Evolutionary conservation across 2,888 invertebrate genomes (phyloP).

Genomic region (Ormyrus rosae): DNA sequence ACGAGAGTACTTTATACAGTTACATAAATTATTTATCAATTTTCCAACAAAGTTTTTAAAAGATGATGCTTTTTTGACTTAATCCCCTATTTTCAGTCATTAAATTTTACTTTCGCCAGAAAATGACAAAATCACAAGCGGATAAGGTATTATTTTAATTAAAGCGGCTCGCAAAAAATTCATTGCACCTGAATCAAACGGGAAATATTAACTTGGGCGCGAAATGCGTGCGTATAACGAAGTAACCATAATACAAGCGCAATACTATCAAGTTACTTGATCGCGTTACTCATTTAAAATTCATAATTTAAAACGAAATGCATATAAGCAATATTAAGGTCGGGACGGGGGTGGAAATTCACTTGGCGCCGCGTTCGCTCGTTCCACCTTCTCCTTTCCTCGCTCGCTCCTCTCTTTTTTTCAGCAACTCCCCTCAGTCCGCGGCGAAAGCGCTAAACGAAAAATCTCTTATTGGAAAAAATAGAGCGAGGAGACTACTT

Average conservation of each 20-base stretch:
- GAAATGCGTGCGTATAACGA: not conserved
- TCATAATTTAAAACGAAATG: constrained; percentile 43
- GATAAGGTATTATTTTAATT: too few relatives aligned
- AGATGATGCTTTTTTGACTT: not conserved
- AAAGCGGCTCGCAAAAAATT: not conserved
- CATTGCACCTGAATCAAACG: not conserved
- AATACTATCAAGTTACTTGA: constrained; percentile 14
- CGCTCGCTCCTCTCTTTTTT: not conserved
- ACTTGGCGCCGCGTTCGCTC: not conserved
- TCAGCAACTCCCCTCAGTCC: not conserved
- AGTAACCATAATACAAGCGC: not conserved
- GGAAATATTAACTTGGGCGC: constrained; percentile 9
- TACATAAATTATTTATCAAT: too few relatives aligned
- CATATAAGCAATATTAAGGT: constrained; percentile 35
- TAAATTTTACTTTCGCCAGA: too few relatives aligned
- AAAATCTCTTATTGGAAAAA: constrained; percentile 52
- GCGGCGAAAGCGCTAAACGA: constrained; percentile 21
- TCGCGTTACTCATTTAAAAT: constrained; percentile 29
- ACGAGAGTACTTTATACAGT: too few relatives aligned
- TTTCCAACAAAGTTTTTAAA: not conserved
- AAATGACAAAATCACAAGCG: too few relatives aligned
- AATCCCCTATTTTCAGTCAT: too few relatives aligned
- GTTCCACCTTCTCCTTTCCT: not conserved
- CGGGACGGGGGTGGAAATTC: constrained; percentile 8
- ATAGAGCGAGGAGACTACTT: constrained; percentile 13